Conservation (phyloP, 2,888 invertebrate genomes). For the Mactromeris polynyma region DNA sequence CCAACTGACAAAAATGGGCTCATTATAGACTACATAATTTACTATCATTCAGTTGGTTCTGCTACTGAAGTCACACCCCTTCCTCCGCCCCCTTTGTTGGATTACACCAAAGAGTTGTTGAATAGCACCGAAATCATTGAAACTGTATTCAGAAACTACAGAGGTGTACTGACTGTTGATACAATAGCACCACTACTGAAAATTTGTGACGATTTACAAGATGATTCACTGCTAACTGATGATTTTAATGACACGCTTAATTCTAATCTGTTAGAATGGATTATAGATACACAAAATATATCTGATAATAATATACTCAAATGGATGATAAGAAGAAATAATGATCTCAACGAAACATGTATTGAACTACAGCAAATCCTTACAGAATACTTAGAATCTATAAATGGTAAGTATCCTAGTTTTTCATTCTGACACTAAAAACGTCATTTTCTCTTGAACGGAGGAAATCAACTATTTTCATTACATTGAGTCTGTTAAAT, state of each 20-base stretch:
- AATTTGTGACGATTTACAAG: constrained; percentile 53
- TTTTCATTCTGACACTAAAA: too few relatives aligned
- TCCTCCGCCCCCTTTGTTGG: constrained; percentile 45
- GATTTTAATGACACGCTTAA: constrained; percentile 35
- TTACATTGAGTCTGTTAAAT: too few relatives aligned
- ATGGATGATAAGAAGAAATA: constrained; percentile 47
- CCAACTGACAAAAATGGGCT: constrained; percentile 71
- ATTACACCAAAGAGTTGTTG: constrained; percentile 42
- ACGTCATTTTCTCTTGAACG: too few relatives aligned
- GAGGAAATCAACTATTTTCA: too few relatives aligned
- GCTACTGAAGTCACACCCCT: constrained; percentile 24
- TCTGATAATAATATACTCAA: constrained; percentile 33
- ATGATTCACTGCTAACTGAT: constrained; percentile 44
- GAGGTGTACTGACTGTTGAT: constrained; percentile 23
- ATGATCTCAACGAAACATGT: constrained; percentile 28
- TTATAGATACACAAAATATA: constrained; percentile 38
- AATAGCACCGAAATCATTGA: constrained; percentile 32
- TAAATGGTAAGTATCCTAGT: background rate
- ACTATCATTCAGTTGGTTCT: constrained; percentile 62
- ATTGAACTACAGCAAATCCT: background rate
- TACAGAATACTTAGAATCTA: background rate
- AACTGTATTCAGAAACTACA: constrained; percentile 42
- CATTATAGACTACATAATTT: constrained; percentile 67
- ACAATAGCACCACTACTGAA: constrained; percentile 33
- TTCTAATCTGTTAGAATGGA: constrained; percentile 40